Base-by-base conservation (phyloP, 2,797 vertebrate genomes). In the Scyliorhinus canicula region DNA sequence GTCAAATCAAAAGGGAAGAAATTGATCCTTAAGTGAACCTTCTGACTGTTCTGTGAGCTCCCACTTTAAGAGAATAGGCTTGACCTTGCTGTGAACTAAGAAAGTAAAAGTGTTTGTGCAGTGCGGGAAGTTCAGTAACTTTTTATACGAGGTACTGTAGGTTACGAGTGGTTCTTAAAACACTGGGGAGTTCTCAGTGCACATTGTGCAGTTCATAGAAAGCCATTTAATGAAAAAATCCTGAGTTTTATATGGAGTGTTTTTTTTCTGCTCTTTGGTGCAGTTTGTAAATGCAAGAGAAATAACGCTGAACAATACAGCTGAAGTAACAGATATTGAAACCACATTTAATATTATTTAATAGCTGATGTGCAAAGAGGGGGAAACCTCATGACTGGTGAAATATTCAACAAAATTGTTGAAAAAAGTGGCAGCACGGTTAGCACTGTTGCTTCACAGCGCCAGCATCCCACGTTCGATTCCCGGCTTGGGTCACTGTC, bases 1-100 rank as follows among this genome's bases (percentile, higher is more conserved):
- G 9, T 47, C 44, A 90, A 90, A 63, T n/a, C 86, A 35, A 90
- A 86, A 24, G 6, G 24, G 55, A 40, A 57, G 31, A 63, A 90
- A 90, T 63, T 3, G 8, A 24, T 63, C 35, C 85, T 60, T 24
- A 88, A 60, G 26, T 60, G 21, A 63, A 90, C 35, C 86, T 90
- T 88, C 9, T 88, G 16, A 60, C 60, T 90, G 14, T 90, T 60
- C 19, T 5, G 55, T 40, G 35, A 90, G 35, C 57, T 90, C 5
- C 19, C 86, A 40, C 55, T 90, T 63, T 63, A 90, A 90, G 55
- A 90, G 16, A 86, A 63, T 0, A 90, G 35, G 55, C 35, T 7
- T 90, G 86, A 90, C 86, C 57, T 90, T 90, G 86, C 35, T n/a
- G 35, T 90, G 31, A 60, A 90, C 86, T 90, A 14, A 90, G 63